Conservation (phyloP, 2,113 vertebrate species). For the Narcine bancroftii region DNA sequence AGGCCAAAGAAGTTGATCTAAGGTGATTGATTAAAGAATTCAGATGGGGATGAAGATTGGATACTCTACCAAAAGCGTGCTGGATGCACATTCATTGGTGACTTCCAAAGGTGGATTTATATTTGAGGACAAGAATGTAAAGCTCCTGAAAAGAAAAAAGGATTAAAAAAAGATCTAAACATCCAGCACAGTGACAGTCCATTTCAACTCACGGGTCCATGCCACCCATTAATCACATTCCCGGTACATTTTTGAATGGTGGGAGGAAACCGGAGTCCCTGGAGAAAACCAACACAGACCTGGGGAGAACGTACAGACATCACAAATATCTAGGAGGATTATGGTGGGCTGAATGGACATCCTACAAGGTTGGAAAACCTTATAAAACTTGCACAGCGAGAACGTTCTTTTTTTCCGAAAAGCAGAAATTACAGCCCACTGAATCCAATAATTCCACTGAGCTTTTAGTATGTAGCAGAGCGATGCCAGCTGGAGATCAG, state of each 20-base stretch:
- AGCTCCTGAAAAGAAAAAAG: no score
- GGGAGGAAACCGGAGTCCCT: no score
- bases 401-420: slow-evolving; percentile 6
- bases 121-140: neutral
- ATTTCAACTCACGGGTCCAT: no score
- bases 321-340: neutral
- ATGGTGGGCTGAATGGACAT: neutral
- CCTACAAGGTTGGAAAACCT: neutral
- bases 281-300: no score
- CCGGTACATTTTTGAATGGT: no score
- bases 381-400: neutral
- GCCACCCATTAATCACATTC: no score
- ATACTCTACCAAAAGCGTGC: neutral
- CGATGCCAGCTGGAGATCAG: slow-evolving; percentile 8
- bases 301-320: no score
- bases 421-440: neutral
- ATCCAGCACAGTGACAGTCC: no score
- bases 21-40: neutral
- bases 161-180: no score
- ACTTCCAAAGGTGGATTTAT: neutral
- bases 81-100: neutral
- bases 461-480: neutral
- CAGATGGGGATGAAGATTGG: neutral
- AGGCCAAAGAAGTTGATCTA: neutral
- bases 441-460: neutral